A percentile compares a stretch with the other conserved stretches of the same genome.
These are phyloP conservation scores for Ascidia mentula DNA, from an alignment of 23 tunicate genomes.

Conservation along the genomic window DNA sequence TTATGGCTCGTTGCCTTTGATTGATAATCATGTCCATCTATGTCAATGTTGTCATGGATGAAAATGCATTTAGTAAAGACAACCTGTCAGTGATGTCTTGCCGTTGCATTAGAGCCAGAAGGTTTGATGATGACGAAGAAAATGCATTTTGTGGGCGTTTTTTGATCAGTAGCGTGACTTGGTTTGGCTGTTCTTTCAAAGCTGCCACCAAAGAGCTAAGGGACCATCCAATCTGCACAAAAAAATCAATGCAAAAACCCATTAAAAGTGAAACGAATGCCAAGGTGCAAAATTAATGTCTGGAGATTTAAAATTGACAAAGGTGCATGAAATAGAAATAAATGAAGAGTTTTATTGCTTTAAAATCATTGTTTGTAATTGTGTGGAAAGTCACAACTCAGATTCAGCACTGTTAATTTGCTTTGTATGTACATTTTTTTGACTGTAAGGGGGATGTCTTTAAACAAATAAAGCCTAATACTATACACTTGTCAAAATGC, in stretches of 20 bases:
- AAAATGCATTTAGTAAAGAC: no score
- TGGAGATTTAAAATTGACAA: not conserved
- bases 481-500: no score
- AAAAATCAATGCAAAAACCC: not conserved
- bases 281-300: not conserved
- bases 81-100: slow-evolving; percentile 20
- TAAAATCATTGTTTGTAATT: not conserved
- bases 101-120: slow-evolving; percentile 31
- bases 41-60: no score
- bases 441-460: no score
- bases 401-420: no score
- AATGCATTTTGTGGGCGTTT: slow-evolving; percentile 71
- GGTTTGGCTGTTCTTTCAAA: slow-evolving; percentile 54
- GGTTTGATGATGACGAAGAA: slow-evolving; percentile 43
- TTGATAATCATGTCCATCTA: no score
- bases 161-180: slow-evolving; percentile 58
- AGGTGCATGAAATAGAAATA: not conserved
- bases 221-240: slow-evolving; percentile 81
- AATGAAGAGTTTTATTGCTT: no score
- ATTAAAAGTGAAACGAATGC: not conserved
- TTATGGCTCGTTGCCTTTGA: no score
- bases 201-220: slow-evolving; percentile 65
- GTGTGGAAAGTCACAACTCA: no score
- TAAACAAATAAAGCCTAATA: no score
- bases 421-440: no score